A percentile compares a stretch with the other conserved stretches of the same genome.
phyloP scores from a whole-genome alignment of 1,140 invertebrate genomes.

The Sarcophaga peregrina region DNA sequence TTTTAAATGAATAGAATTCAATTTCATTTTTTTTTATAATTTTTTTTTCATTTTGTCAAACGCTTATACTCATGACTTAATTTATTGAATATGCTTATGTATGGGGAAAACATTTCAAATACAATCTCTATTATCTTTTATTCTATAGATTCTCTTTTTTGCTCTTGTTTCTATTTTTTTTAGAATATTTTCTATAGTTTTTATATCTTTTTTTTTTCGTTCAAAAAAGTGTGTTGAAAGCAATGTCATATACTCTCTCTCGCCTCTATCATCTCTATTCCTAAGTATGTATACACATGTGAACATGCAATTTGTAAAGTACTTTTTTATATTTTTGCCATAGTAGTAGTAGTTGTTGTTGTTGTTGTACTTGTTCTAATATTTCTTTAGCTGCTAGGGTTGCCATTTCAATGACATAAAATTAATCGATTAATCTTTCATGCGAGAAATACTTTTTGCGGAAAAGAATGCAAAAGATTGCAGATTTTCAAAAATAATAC shows the following conservation, averaged over 20 bases:
- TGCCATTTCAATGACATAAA: too few species aligned
- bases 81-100: constrained; percentile 1
- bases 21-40: constrained; percentile 11
- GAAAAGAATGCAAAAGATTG: too few species aligned
- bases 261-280: background rate
- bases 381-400: too few species aligned
- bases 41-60: background rate
- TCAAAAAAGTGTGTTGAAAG: constrained; percentile 31
- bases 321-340: background rate
- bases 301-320: constrained; percentile 10
- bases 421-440: too few species aligned
- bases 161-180: background rate
- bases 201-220: background rate
- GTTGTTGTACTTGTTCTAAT: too few species aligned
- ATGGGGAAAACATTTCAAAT: background rate
- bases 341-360: too few species aligned
- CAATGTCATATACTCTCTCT: background rate
- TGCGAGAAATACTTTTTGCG: too few species aligned
- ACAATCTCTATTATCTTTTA: background rate
- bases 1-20: background rate
- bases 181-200: background rate
- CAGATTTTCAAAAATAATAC: too few species aligned
- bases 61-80: constrained; percentile 27
- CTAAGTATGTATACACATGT: background rate
- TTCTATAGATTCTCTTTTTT: background rate